Evolutionary conservation across 2,113 vertebrate genomes (phyloP).

Genomic region (Brevimyrus niger): DNA sequence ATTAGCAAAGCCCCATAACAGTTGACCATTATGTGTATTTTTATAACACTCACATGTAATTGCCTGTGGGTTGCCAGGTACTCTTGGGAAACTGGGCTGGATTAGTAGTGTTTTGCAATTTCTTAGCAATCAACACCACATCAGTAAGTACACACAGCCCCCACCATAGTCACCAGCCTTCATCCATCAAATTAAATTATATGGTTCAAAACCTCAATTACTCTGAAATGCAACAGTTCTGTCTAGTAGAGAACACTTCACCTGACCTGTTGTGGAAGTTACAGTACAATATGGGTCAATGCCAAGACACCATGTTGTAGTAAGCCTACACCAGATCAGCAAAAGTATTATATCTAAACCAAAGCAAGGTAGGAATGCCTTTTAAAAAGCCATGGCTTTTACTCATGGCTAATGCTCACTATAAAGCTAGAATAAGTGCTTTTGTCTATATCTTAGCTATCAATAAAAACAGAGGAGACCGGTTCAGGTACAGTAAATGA

Average conservation of each 20-base stretch:
- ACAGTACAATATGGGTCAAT: slow-evolving; percentile 33
- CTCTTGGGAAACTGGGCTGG: neutral
- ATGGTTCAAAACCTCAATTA: slow-evolving; percentile 62
- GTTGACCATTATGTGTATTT: neutral
- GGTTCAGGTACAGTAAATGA: neutral
- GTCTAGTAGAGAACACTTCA: slow-evolving; percentile 37
- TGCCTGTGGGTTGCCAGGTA: slow-evolving; percentile 12
- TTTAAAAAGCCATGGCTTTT: neutral
- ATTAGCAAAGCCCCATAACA: neutral
- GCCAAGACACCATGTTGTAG: neutral
- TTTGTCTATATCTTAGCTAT: neutral
- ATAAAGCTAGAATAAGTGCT: neutral
- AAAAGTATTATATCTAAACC: slow-evolving; percentile 24
- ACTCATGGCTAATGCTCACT: neutral
- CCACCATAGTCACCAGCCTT: slow-evolving; percentile 31
- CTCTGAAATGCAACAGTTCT: slow-evolving; percentile 48
- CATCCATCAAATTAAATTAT: slow-evolving; percentile 61
- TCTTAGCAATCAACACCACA: slow-evolving; percentile 31
- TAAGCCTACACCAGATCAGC: slow-evolving; percentile 23
- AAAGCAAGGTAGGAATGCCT: slow-evolving; percentile 16
- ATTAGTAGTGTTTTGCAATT: slow-evolving; percentile 11
- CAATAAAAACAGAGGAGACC: neutral
- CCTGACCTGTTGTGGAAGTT: neutral
- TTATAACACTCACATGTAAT: neutral
- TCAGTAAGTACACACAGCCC: slow-evolving; percentile 23